These are phyloP conservation scores for Phaedon cochleariae DNA, from an alignment of 2,888 invertebrate genomes.

Conservation along the genomic window DNA sequence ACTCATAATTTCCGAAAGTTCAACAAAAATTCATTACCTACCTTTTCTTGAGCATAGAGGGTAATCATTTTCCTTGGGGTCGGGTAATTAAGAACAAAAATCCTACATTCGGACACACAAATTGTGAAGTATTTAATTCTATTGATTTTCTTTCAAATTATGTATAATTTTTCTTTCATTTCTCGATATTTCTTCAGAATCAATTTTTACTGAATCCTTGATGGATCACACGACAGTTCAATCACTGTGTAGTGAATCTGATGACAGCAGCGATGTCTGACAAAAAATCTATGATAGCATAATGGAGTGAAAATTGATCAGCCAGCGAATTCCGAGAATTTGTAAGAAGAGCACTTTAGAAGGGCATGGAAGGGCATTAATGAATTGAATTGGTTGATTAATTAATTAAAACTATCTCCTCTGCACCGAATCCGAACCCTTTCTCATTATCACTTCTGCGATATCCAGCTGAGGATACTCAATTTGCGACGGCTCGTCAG, in stretches of 20 bases:
- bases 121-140: too few relatives aligned
- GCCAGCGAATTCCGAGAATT: slow-evolving; percentile 55
- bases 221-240: too few relatives aligned
- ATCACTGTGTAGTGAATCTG: background rate
- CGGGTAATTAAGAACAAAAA: too few relatives aligned
- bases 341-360: slow-evolving; percentile 56
- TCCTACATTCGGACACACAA: too few relatives aligned
- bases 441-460: slow-evolving; percentile 38
- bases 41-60: too few relatives aligned
- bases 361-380: slow-evolving; percentile 65
- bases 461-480: slow-evolving; percentile 53
- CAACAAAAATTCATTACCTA: too few relatives aligned
- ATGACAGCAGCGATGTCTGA: background rate
- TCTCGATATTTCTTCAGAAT: too few relatives aligned
- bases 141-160: too few relatives aligned
- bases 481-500: slow-evolving; percentile 52
- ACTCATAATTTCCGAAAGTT: too few relatives aligned
- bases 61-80: too few relatives aligned
- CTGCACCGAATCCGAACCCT: slow-evolving; percentile 54
- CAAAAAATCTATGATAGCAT: slow-evolving; percentile 28
- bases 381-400: slow-evolving; percentile 70
- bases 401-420: slow-evolving; percentile 68
- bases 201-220: too few relatives aligned
- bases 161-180: too few relatives aligned
- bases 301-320: slow-evolving; percentile 56